Percentiles rank a stretch among this genome's conserved stretches.
Evolutionary conservation across 2,113 vertebrate species (phyloP).

Genomic region (Loxodonta africana): DNA sequence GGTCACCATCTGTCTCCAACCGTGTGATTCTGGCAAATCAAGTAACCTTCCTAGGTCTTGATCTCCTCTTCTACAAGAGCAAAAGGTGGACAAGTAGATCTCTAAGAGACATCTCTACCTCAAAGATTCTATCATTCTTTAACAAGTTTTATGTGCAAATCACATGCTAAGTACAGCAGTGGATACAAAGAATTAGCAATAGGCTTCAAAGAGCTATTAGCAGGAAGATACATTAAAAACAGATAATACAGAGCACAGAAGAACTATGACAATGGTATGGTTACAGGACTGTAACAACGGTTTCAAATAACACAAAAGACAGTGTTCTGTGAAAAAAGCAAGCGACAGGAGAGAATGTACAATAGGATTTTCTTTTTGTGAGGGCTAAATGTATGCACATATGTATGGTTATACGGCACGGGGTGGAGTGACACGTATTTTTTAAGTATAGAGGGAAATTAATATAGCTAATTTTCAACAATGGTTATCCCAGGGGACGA

Average conservation of each 20-base stretch:
- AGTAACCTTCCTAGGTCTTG: neutral
- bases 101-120: neutral
- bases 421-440: too few species aligned
- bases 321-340: neutral
- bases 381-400: neutral
- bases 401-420: neutral
- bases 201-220: neutral
- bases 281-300: neutral
- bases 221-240: neutral
- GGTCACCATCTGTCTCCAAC: neutral
- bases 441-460: neutral
- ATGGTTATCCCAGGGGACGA: neutral
- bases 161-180: neutral
- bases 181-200: neutral
- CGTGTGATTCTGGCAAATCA: neutral
- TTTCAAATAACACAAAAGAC: neutral
- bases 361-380: neutral
- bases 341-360: neutral
- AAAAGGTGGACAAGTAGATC: neutral
- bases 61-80: neutral
- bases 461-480: neutral
- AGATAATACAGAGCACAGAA: neutral
- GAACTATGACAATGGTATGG: neutral
- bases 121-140: neutral
- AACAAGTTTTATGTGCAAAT: neutral